Conservation (phyloP, 1,140 invertebrate species). For the Neuroterus valhalla region DNA sequence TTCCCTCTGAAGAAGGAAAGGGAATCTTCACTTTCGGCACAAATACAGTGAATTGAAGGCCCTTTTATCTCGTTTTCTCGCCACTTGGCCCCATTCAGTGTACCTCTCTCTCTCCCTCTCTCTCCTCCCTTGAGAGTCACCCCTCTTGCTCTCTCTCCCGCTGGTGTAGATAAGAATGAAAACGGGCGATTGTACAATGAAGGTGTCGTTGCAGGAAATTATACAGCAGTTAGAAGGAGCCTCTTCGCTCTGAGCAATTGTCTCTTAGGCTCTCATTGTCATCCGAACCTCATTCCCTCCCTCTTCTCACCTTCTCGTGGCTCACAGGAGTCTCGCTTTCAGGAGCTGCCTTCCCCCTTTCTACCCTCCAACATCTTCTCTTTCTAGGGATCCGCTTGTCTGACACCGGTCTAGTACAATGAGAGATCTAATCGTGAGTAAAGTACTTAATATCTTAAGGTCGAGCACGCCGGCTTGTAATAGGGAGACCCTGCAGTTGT, state of each 20-base stretch:
- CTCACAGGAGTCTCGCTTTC: not conserved
- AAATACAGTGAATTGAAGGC: constrained; percentile 41
- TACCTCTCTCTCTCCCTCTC: constrained; percentile 16
- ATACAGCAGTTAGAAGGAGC: constrained; percentile 75
- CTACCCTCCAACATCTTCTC: constrained; percentile 47
- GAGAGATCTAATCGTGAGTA: constrained; percentile 75
- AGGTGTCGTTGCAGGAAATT: constrained; percentile 77
- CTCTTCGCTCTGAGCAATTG: constrained; percentile 70
- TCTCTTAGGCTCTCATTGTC: constrained; percentile 71
- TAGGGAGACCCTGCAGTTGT: constrained; percentile 50
- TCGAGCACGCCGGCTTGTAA: constrained; percentile 59
- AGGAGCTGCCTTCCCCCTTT: constrained; percentile 43
- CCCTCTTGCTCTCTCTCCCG: constrained; percentile 44
- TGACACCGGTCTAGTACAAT: constrained; percentile 71
- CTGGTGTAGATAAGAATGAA: constrained; percentile 70
- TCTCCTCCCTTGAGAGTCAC: constrained; percentile 20
- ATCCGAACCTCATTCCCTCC: constrained; percentile 53
- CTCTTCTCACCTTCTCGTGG: constrained; percentile 50
- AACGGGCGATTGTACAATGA: constrained; percentile 70
- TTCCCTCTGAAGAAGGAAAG: not conserved
- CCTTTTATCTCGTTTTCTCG: constrained; percentile 45
- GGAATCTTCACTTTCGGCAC: not conserved
- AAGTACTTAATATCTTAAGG: constrained; percentile 76
- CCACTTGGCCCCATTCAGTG: constrained; percentile 44
- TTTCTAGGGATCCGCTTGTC: constrained; percentile 69